Evolutionary conservation across 2,113 vertebrate species (phyloP).

Genomic region (Echinops telfairi): DNA sequence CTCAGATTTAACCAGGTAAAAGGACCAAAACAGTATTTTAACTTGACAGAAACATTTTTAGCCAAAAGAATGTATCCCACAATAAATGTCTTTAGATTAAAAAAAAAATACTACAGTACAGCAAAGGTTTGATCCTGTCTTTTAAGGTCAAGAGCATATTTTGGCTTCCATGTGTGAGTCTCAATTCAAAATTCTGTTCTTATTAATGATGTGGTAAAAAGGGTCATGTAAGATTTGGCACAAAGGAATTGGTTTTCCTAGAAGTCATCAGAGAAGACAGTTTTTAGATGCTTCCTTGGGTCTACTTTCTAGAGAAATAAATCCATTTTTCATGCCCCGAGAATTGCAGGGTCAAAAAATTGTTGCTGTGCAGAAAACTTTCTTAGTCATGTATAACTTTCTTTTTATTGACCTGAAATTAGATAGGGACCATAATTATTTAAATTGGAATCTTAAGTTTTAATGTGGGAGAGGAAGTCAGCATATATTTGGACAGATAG

Average conservation of each 20-base stretch:
- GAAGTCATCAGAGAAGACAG: slow-evolving; percentile 55
- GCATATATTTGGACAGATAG: neutral
- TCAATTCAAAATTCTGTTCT: slow-evolving; percentile 70
- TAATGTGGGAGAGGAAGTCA: slow-evolving; percentile 1
- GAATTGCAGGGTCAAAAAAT: slow-evolving; percentile 35
- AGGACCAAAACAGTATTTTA: neutral
- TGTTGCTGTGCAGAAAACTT: slow-evolving; percentile 40
- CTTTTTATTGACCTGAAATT: slow-evolving; percentile 47
- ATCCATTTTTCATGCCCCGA: slow-evolving; percentile 22
- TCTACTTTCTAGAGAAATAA: slow-evolving; percentile 46
- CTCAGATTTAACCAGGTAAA: slow-evolving; percentile 40
- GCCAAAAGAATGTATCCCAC: slow-evolving; percentile 21
- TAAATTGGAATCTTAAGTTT: neutral
- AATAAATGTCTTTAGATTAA: slow-evolving; percentile 56
- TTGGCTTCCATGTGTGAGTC: slow-evolving; percentile 47
- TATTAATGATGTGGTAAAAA: slow-evolving; percentile 27
- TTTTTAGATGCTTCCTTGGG: slow-evolving; percentile 2
- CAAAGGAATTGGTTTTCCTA: slow-evolving; percentile 18
- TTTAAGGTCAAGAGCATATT: slow-evolving; percentile 63
- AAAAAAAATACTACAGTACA: neutral
- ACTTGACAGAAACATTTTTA: slow-evolving; percentile 44
- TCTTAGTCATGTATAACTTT: slow-evolving; percentile 34
- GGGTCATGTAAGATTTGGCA: slow-evolving; percentile 18
- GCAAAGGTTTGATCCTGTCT: slow-evolving; percentile 39
- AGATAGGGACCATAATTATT: neutral